Conservation (phyloP, 2,797 vertebrate genomes). For the Channallabes apus region DNA sequence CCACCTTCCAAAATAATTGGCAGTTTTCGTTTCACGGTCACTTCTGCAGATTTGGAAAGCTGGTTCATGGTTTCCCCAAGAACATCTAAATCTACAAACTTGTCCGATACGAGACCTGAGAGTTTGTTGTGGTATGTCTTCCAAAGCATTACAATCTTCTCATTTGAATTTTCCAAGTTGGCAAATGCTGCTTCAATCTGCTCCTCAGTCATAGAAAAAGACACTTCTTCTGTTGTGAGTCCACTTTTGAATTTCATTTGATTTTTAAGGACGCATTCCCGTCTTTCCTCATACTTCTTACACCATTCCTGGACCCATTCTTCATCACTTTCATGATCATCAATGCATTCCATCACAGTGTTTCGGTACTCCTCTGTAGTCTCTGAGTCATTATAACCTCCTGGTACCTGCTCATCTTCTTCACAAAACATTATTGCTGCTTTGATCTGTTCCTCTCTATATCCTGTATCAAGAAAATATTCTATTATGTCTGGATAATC, state of each 20-base stretch:
- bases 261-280: slow-evolving; percentile 28
- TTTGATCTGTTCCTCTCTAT: slow-evolving; percentile 18
- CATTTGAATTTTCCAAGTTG: slow-evolving; percentile 33
- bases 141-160: slow-evolving; percentile 52
- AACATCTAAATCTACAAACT: slow-evolving; percentile 51
- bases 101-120: slow-evolving; percentile 51
- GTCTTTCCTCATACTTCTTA: slow-evolving; percentile 29
- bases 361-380: slow-evolving; percentile 19
- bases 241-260: slow-evolving; percentile 50
- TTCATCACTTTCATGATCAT: slow-evolving; percentile 38
- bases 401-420: slow-evolving; percentile 16
- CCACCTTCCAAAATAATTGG: slow-evolving; percentile 59
- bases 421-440: slow-evolving; percentile 45
- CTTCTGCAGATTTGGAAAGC: slow-evolving; percentile 26
- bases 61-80: slow-evolving; percentile 50
- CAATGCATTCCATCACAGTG: slow-evolving; percentile 39
- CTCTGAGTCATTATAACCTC: neutral
- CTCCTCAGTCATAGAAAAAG: slow-evolving; percentile 50
- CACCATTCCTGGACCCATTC: slow-evolving; percentile 35
- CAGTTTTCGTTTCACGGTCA: slow-evolving; percentile 29
- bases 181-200: slow-evolving; percentile 40
- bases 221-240: slow-evolving; percentile 23
- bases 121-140: slow-evolving; percentile 44
- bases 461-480: slow-evolving; percentile 30
- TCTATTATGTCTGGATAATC: slow-evolving; percentile 38